These are phyloP conservation scores for Orestias chungarensis DNA, from an alignment of 2,797 vertebrate genomes.

Conservation along the genomic window DNA sequence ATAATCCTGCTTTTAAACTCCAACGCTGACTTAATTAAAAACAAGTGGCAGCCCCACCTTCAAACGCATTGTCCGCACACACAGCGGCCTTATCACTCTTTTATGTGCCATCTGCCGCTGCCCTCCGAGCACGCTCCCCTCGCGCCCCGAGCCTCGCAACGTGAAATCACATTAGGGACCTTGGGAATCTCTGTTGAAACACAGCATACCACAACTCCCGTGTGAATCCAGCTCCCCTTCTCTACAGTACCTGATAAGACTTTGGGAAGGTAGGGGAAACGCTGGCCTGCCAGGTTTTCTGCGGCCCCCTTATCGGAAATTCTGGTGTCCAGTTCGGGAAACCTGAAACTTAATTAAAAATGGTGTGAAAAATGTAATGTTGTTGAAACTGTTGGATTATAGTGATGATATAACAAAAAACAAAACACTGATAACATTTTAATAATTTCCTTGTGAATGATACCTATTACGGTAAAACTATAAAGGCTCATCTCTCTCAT, in stretches of 20 bases:
- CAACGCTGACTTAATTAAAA: background rate
- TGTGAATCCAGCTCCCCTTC: constrained; percentile 48
- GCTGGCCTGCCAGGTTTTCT: constrained; percentile 15
- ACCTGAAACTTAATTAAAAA: constrained; percentile 1
- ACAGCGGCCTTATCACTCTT: constrained; percentile 5
- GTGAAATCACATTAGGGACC: constrained; percentile 39
- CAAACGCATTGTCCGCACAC: constrained; percentile 8
- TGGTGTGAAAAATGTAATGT: constrained; percentile 4
- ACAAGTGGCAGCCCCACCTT: constrained; percentile 10
- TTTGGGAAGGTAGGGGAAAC: constrained; percentile 7
- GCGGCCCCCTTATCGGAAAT: constrained; percentile 42
- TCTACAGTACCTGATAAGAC: constrained; percentile 50
- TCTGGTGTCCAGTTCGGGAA: constrained; percentile 10
- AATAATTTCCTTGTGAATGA: background rate
- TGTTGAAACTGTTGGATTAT: background rate
- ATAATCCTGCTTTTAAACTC: constrained; percentile 1
- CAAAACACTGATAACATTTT: background rate
- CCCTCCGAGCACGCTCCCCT: constrained; percentile 41
- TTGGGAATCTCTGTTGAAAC: constrained; percentile 29
- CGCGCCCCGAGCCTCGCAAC: constrained; percentile 32
- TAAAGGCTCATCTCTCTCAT: background rate
- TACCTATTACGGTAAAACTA: background rate
- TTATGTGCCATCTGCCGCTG: constrained; percentile 8
- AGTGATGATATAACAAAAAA: background rate
- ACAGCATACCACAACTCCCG: constrained; percentile 47